Conservation (phyloP, 2,888 invertebrate genomes). For the Dexiosoma caninum region DNA sequence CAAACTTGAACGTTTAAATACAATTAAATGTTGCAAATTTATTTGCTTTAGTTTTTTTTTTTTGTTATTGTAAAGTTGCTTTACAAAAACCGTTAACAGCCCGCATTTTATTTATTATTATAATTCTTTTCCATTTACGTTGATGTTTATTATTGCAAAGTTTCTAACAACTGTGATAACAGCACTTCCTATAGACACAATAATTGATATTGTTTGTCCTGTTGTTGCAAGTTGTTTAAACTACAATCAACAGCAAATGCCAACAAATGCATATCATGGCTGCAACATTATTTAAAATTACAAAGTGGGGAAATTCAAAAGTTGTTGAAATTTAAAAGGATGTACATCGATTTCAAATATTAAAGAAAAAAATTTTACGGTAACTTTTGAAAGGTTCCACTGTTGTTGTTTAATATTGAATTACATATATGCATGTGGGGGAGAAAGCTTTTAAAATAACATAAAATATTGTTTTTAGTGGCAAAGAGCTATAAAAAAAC, state of each 20-base stretch:
- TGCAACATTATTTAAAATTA: background rate
- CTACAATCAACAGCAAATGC: conserved; percentile 43
- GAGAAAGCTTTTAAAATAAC: conserved; percentile 47
- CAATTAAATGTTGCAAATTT: background rate
- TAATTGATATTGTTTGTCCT: background rate
- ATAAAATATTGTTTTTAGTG: conserved; percentile 31
- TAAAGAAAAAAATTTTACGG: background rate
- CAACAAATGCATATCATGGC: conserved; percentile 28
- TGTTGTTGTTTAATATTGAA: conserved; percentile 20
- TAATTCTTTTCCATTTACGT: background rate
- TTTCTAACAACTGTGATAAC: conserved; percentile 55
- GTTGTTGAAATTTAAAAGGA: background rate
- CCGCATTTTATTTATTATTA: background rate
- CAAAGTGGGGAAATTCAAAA: background rate
- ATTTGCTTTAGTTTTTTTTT: background rate
- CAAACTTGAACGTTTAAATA: too few species aligned
- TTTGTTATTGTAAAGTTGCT: background rate
- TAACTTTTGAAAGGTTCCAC: background rate
- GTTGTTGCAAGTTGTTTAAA: conserved; percentile 10
- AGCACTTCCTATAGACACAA: conserved; percentile 11
- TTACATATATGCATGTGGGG: conserved; percentile 32
- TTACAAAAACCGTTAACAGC: conserved; percentile 31
- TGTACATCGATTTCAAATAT: background rate
- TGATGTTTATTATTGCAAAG: conserved; percentile 50
- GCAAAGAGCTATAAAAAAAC: background rate